These are phyloP conservation scores for Chromoteleia sp. DNA, from an alignment of 2,888 invertebrate genomes.

Conservation along the genomic window DNA sequence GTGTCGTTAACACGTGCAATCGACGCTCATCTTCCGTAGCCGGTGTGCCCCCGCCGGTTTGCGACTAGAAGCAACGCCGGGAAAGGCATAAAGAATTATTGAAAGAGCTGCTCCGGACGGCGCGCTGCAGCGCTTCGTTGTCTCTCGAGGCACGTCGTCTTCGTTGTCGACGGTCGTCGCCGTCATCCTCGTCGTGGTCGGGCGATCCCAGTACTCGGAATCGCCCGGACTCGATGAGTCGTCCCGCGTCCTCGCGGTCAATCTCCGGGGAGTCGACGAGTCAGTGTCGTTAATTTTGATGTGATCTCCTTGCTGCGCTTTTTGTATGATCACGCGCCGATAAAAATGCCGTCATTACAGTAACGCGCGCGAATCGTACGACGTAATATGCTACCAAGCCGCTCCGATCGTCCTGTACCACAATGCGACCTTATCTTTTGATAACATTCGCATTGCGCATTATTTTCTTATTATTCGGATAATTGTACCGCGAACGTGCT, in stretches of 20 bases:
- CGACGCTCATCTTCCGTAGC: conserved; percentile 51
- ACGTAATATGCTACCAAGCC: conserved; percentile 15
- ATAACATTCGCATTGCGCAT: neutral
- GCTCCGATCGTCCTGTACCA: neutral
- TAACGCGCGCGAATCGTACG: conserved; percentile 55
- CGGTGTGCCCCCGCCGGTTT: conserved; percentile 32
- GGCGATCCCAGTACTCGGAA: conserved; percentile 78
- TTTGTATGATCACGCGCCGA: conserved; percentile 50
- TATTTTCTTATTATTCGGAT: neutral
- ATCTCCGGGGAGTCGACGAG: conserved; percentile 77
- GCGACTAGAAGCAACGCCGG: conserved; percentile 36
- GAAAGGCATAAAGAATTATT: conserved; percentile 75
- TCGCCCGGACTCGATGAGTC: conserved; percentile 80
- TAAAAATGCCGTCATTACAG: conserved; percentile 57
- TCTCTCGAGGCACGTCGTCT: conserved; percentile 75
- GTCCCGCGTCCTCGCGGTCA: conserved; percentile 76
- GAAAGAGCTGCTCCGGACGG: conserved; percentile 73
- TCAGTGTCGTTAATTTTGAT: conserved; percentile 80
- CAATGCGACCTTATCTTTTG: conserved; percentile 15
- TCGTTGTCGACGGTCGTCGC: conserved; percentile 79
- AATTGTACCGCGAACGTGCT: conserved; percentile 20
- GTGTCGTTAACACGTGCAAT: conserved; percentile 71
- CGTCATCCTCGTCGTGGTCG: conserved; percentile 42
- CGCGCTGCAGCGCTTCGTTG: conserved; percentile 80
- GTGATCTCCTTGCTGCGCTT: conserved; percentile 73